Evolutionary conservation across 2,113 vertebrate species (phyloP).

Genomic region (Corythoichthys haematopterus): DNA sequence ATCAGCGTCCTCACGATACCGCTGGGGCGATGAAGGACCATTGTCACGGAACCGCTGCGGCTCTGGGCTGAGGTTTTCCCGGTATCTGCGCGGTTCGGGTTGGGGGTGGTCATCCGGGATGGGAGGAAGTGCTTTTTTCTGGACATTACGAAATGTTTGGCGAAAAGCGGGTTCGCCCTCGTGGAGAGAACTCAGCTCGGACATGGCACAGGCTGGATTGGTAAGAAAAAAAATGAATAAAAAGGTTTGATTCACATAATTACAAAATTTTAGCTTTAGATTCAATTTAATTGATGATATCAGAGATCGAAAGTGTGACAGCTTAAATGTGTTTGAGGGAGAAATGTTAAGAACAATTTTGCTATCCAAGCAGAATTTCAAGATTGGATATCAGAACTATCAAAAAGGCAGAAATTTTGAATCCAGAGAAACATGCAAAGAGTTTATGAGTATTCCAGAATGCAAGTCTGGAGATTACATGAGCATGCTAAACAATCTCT

Average conservation of each 20-base stretch:
- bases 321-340: neutral
- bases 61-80: slow-evolving; percentile 55
- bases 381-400: slow-evolving; percentile 9
- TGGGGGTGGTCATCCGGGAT: slow-evolving; percentile 76
- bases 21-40: slow-evolving; percentile 36
- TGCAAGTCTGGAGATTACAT: slow-evolving; percentile 11
- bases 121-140: slow-evolving; percentile 82
- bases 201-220: slow-evolving; percentile 81
- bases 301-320: neutral
- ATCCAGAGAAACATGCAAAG: slow-evolving; percentile 26
- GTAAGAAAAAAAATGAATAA: neutral
- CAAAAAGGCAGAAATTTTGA: slow-evolving; percentile 8
- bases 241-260: neutral
- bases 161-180: slow-evolving; percentile 81
- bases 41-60: slow-evolving; percentile 33
- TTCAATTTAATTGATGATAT: neutral
- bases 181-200: slow-evolving; percentile 91
- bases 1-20: slow-evolving; percentile 21
- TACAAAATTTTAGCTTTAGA: neutral
- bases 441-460: slow-evolving; percentile 10
- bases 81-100: slow-evolving; percentile 70
- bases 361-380: slow-evolving; percentile 25
- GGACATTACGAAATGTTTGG: slow-evolving; percentile 79
- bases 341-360: neutral
- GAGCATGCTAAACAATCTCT: slow-evolving; percentile 13